Conservation (phyloP, 2,113 vertebrate genomes). For the Ammodytes marinus region DNA sequence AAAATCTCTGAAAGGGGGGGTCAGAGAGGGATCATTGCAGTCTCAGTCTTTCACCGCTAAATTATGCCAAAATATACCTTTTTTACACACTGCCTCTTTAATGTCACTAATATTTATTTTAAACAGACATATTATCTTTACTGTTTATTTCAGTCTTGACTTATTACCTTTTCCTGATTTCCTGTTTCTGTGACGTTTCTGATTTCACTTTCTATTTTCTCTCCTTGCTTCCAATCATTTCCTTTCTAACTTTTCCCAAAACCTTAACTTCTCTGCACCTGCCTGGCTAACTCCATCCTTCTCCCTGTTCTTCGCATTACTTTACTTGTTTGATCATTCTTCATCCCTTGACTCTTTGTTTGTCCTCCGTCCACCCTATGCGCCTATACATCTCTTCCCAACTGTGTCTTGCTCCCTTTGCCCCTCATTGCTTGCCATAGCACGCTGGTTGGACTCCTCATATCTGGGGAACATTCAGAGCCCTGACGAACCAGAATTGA, state of each 20-base stretch:
- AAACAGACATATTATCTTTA: too few species aligned
- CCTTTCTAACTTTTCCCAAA: constrained; percentile 48
- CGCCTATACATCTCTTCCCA: constrained; percentile 23
- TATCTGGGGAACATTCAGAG: constrained; percentile 72
- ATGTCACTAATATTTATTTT: neutral
- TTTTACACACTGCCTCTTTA: neutral
- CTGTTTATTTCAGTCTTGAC: neutral
- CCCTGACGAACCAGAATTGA: constrained; percentile 58
- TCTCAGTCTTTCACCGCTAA: too few species aligned
- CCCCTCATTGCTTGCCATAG: constrained; percentile 49
- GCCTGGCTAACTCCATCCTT: constrained; percentile 59
- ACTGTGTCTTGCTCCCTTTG: neutral
- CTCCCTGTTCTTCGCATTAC: constrained; percentile 42
- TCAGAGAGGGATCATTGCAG: too few species aligned
- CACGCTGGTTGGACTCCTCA: constrained; percentile 56
- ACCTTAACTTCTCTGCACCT: constrained; percentile 58
- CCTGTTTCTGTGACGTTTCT: constrained; percentile 58
- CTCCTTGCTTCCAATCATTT: constrained; percentile 56
- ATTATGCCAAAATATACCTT: too few species aligned
- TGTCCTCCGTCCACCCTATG: constrained; percentile 48
- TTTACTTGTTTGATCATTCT: constrained; percentile 51
- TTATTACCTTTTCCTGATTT: constrained; percentile 25
- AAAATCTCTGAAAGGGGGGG: too few species aligned
- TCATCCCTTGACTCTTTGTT: constrained; percentile 45
- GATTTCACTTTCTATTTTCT: constrained; percentile 68